phyloP scores from a whole-genome alignment of 2,797 vertebrate genomes.

The Eupleurogrammus muticus region DNA sequence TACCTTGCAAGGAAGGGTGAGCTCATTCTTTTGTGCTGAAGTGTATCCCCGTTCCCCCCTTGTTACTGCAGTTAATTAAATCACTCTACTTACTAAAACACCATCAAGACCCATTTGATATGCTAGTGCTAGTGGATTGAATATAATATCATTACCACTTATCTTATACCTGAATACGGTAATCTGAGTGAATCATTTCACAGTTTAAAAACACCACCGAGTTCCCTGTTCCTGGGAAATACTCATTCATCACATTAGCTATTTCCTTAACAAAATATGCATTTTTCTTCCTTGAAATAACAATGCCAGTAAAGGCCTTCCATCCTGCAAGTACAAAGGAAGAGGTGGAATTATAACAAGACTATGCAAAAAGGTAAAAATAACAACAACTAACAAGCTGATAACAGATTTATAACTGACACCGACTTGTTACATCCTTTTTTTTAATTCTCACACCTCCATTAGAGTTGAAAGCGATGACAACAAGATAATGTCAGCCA shows the following conservation, averaged over 20 bases:
- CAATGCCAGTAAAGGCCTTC: conserved; percentile 30
- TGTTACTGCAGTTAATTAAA: not conserved
- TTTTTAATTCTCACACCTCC: conserved; percentile 10
- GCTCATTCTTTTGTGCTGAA: not conserved
- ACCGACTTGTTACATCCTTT: conserved; percentile 31
- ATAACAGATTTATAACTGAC: conserved; percentile 28
- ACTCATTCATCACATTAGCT: conserved; percentile 26
- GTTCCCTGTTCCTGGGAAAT: not conserved
- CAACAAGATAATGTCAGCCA: conserved; percentile 2
- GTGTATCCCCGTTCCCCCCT: not conserved
- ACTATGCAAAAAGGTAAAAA: conserved; percentile 6
- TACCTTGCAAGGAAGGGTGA: not conserved
- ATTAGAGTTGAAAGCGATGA: conserved; percentile 5
- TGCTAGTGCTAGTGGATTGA: not conserved
- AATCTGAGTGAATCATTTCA: not conserved
- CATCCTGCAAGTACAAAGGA: conserved; percentile 24
- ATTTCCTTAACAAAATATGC: conserved; percentile 21
- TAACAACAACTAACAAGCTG: not conserved
- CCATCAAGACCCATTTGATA: not conserved
- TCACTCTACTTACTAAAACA: not conserved
- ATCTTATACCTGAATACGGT: not conserved
- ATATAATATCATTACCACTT: not conserved
- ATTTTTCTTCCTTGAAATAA: conserved; percentile 27
- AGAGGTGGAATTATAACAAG: conserved; percentile 19
- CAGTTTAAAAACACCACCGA: not conserved